Evolutionary conservation across 1,140 invertebrate genomes (phyloP), one percentile per base, ranked within the genome.

Genomic region (Dendroctonus valens): DNA sequence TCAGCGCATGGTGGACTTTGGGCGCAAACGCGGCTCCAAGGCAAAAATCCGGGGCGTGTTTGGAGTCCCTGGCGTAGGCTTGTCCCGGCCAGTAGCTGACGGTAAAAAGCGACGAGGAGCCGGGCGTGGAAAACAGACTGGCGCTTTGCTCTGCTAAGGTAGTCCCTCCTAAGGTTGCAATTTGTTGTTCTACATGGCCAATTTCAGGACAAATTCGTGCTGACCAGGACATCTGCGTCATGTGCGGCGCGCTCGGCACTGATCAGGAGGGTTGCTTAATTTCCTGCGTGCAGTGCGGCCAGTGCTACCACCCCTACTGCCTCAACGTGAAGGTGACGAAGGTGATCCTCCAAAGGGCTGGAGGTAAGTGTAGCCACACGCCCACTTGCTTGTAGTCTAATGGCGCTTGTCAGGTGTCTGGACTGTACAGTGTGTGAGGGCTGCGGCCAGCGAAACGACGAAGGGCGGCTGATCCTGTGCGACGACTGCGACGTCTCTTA

Each of bases 401-500:
- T 52, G 7, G 8, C 8, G 11, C 8, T 52, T 52, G 50, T 49
- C 58, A 71, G 69, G 41, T 99, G 98, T 79, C 83, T 99, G 58
- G 97, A 99, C 80, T 99, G 98, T 80, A 99, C 96, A 3, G 94
- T 99, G 0, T 99, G 98, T 81, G 98, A 99, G 82, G 97, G 96
- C 6, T 99, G 98, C 82, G 97, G 97, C 0, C 88, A 93, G 73
- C 87, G 94, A 53, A 91, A 97, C 71, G 97, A 99, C 81, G 98
- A 99, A 78, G 87, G 86, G 12, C 85, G 95, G 9, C 82, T 99
- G 49, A 88, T 99, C 49, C 83, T 99, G 7, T 99, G 98, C 82
- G 98, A 99, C 79, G 97, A 99, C 80, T 99, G 98, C 83, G 98
- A 99, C 81, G 96, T 99, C 65, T 96, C 96, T 53, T 99, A 95